Percentiles rank a stretch among this genome's conserved stretches.
Evolutionary conservation across 2,888 invertebrate genomes (phyloP).

Genomic region (Baronia brevicornis): DNA sequence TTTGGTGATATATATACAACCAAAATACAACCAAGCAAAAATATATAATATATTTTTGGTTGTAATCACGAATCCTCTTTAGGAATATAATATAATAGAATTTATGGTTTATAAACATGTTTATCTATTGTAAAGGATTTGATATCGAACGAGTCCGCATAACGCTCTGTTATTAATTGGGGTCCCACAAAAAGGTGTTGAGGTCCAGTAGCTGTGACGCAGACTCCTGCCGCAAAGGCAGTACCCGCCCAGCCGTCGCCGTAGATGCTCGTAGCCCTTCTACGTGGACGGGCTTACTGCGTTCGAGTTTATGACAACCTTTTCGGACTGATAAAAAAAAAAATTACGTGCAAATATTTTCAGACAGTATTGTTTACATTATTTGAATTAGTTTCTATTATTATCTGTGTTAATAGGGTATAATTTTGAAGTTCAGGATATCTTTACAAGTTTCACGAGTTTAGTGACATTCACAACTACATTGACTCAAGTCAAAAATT

Average conservation of each 20-base stretch:
- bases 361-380: conserved; percentile 1
- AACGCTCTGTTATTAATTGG: conserved; percentile 66
- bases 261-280: conserved; percentile 38
- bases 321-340: conserved; percentile 3
- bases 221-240: conserved; percentile 67
- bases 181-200: conserved; percentile 66
- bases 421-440: not conserved
- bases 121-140: conserved; percentile 23
- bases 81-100: no score
- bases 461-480: no score
- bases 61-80: no score
- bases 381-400: conserved; percentile 2
- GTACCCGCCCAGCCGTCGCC: conserved; percentile 49
- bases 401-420: not conserved
- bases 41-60: no score
- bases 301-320: conserved; percentile 12
- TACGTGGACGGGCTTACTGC: conserved; percentile 22
- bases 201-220: conserved; percentile 64
- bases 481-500: no score
- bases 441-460: conserved; percentile 6
- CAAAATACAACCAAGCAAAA: no score
- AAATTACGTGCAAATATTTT: not conserved
- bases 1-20: no score
- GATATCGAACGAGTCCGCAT: conserved; percentile 43
- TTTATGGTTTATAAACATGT: no score